Base-by-base conservation (phyloP, 2,113 vertebrate genomes). In the cat (Felis catus) region DNA sequence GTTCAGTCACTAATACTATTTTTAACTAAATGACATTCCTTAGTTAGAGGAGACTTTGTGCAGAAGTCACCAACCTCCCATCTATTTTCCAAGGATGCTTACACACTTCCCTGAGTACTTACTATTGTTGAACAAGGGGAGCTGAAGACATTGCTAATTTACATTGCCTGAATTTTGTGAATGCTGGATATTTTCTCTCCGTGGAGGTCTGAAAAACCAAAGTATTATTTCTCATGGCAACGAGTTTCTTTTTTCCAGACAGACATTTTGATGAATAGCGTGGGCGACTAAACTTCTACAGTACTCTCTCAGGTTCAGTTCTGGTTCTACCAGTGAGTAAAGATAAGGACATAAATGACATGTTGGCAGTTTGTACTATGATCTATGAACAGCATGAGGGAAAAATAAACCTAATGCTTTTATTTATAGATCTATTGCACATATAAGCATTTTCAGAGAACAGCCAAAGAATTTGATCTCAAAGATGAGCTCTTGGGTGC, bases 111-210 rank as follows among this genome's bases (percentile, higher is more conserved):
- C 9, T 25, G 76, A 51, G 92, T 68, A 51, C 85, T 93, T 91
- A 51, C 85, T 97, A 95, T 45, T 92, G 51, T 74, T 81, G 70
- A 92, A 53, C 31, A 79, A 36, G 79, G 61, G 48, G 18, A 80
- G 9, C n/a, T 76, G 21, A n/a, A 87, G 70, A 93, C 88, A 94
- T 80, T 91, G 70, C 51, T 91, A 97, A 94, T 97, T 97, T 93
- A 65, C 51, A 31, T 93, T 88, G 10, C 76, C 31, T 93, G 74
- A 41, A 51, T 84, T 95, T 39, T 94, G 39, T 94, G 85, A 97
- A 91, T 41, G 63, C 39, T 74, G 55, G 29, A 16, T 92, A 33
- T 91, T 97, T 98, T 96, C 5, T 73, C 80, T 95, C 33, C 41
- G 10, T 41, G 51, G 70, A 84, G n/a, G 4, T 65, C 48, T 94